Evolutionary conservation across 2,113 vertebrate species (phyloP), one percentile per base, ranked within the genome.

Genomic region (Tachuris rubrigastra): DNA sequence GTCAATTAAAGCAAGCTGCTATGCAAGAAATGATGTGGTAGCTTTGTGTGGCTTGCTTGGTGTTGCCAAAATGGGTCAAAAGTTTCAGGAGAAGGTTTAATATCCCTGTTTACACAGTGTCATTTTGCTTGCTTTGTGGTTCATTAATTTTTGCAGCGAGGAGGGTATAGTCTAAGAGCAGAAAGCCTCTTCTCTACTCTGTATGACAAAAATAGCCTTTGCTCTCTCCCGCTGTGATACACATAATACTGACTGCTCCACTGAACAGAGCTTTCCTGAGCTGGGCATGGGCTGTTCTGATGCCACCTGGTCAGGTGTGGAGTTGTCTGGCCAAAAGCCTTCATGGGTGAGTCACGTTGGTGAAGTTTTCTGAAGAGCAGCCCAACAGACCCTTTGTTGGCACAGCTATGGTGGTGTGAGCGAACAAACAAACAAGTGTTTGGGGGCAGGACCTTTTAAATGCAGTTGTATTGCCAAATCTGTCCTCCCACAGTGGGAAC

Each of bases 101-200:
- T 93, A 79, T 78, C 65, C 22, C 41, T 94, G 73, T 93, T 95
- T 95, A 81, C 41, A 49, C 13, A 68, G 83, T 66, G 81, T 84
- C 65, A n/a, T 65, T 90, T 93, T 81, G 24, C 75, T 77, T 90
- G 58, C 73, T 88, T 77, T 90, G 58, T 55, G 82, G 47, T 67
- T 96, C 81, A 55, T 81, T 91, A 81, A 74, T 87, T 86, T 92
- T 44, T 95, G 47, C 52, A 75, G 83, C 0, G 10, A 42, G 22
- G 46, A 41, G 60, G 14, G 39, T 31, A 11, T 9, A 49, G 75
- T 30, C 50, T 63, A 22, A 80, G 79, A 81, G 79, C 79, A 71
- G 78, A 56, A 88, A 90, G 23, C 31, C 35, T 71, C 42, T 35
- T 83, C 47, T 41, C 52, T 72, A 10, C 41, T 67, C 46, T 52